Base-by-base conservation (phyloP, 92 coral and sea anemone genomes). In the Paramuricea clavata region DNA sequence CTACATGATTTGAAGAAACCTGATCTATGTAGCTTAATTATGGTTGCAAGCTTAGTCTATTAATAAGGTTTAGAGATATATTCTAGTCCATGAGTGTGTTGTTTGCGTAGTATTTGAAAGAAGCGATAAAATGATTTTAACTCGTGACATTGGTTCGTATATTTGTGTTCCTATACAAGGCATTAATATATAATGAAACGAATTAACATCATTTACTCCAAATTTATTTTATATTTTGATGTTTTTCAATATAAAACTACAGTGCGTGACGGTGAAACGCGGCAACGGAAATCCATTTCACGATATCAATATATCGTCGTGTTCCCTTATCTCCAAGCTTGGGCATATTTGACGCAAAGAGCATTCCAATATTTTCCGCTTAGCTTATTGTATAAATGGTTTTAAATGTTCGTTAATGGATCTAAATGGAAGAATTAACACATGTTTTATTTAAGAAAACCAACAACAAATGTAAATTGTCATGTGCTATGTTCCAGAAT, bases 281-380 rank as follows among this genome's bases (percentile, higher is more conserved):
- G 72, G 41, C 39, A 31, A 65, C 72, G 72, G 72, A 65, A 65
- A 65, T 31, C 68, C 68, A 22, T 8, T 26, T 60, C 4, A 22
- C 23, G 33, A 60, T 65, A 31, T 16, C 62, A 21, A 54, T 65
- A 65, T 31, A 28, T 65, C 41, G 21, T 28, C 62, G n/a, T n/a
- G n/a, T n/a, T 65, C 28, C 72, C 12, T 28, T 65, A 65, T 65
- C 72, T 26, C 19, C 17, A 25, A 16, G 41, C n/a, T n/a, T 28
- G 7, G 72, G 41, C 72, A 1, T 65, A 65, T 28, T 17, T n/a
- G n/a, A n/a, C n/a, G n/a, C n/a, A n/a, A n/a, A n/a, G n/a, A n/a
- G n/a, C n/a, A n/a, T n/a, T n/a, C n/a, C n/a, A n/a, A n/a, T n/a
- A n/a, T n/a, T n/a, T n/a, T n/a, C n/a, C n/a, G n/a, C 41, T 19